A percentile compares a stretch with the other conserved stretches of the same genome.
These are phyloP conservation scores for Chironomus tentans DNA, from an alignment of 2,888 invertebrate species.

Conservation along the genomic window DNA sequence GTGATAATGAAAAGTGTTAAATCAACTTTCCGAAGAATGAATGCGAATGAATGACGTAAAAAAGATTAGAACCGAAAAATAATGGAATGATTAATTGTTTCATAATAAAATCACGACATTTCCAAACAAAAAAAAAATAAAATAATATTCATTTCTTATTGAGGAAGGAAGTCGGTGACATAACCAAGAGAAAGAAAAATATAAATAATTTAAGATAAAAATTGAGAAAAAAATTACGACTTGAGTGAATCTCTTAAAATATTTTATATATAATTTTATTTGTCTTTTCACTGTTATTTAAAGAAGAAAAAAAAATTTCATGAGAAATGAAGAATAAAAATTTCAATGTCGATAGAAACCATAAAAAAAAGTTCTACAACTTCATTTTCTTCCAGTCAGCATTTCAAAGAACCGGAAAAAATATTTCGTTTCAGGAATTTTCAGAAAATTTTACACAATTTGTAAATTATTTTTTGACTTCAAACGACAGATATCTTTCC, in stretches of 20 bases:
- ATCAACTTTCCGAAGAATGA: background rate
- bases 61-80: too few relatives aligned
- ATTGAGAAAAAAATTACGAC: background rate
- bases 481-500: too few relatives aligned
- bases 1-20: background rate
- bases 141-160: too few relatives aligned
- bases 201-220: too few relatives aligned
- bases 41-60: background rate
- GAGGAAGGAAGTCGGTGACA: too few relatives aligned
- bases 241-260: background rate
- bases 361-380: background rate
- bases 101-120: background rate
- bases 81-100: background rate
- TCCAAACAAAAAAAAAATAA: too few relatives aligned
- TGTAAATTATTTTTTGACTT: too few relatives aligned
- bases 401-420: too few relatives aligned
- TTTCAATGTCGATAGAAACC: background rate
- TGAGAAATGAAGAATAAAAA: background rate
- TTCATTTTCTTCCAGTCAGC: too few relatives aligned
- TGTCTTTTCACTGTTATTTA: background rate
- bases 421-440: too few relatives aligned
- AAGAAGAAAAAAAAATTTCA: background rate
- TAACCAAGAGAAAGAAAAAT: too few relatives aligned
- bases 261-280: background rate
- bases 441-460: too few relatives aligned